These are phyloP conservation scores for Neosalanx taihuensis DNA, from an alignment of 2,797 vertebrate genomes.

Conservation along the genomic window DNA sequence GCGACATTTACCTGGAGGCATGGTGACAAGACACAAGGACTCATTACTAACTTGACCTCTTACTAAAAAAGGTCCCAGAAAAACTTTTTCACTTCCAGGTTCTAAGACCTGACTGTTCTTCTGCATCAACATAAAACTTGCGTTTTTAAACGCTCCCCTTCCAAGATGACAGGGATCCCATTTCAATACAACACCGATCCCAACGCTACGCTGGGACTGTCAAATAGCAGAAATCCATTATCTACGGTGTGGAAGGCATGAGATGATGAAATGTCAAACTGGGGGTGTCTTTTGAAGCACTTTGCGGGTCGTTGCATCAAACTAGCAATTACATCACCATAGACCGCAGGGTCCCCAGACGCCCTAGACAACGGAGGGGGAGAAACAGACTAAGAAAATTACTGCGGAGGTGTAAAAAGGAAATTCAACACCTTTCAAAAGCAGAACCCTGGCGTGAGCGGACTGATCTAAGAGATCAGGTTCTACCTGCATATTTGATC, in stretches of 20 bases:
- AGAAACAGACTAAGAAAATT: not conserved
- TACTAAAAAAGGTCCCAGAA: not conserved
- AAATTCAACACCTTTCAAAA: slow-evolving; percentile 34
- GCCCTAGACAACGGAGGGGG: not conserved
- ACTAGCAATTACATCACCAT: slow-evolving; percentile 26
- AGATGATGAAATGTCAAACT: not conserved
- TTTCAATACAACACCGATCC: not conserved
- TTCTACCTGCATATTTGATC: slow-evolving; percentile 44
- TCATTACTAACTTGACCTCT: not conserved
- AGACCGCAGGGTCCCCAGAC: not conserved
- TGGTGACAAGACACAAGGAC: not conserved
- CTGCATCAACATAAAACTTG: no score
- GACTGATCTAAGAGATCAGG: slow-evolving; percentile 25
- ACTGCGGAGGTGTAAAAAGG: slow-evolving; percentile 18
- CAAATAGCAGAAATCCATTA: not conserved
- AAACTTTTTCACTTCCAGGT: no score
- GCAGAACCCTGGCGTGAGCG: slow-evolving; percentile 14
- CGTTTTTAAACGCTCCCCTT: not conserved
- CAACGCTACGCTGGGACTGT: not conserved
- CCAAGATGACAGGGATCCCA: not conserved
- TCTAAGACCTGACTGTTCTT: no score
- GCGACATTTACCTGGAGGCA: slow-evolving; percentile 78
- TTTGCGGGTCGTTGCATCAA: slow-evolving; percentile 15
- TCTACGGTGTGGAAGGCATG: not conserved
- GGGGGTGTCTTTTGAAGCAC: not conserved